Base-by-base conservation (phyloP, 2,797 vertebrate species). In the Manis pentadactyla region DNA sequence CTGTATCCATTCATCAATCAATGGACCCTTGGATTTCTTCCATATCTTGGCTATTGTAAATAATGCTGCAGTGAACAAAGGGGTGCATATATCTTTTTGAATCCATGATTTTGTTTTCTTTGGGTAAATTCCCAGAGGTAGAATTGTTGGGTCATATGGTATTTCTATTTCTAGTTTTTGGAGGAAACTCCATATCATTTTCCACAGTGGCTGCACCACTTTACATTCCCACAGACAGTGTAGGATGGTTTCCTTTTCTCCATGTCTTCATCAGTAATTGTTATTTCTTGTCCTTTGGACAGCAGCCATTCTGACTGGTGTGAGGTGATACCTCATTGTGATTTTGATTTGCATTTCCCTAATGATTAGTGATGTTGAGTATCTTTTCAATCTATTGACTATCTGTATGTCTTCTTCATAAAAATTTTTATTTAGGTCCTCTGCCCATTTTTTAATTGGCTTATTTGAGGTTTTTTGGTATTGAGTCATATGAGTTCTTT, bases 301-400 rank as follows among this genome's bases (percentile, higher is more conserved):
- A 71, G n/a, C 82, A 71, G 37, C 59, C 42, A 93, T 71, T 31
- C 42, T 51, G 57, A 61, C 42, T n/a, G 23, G n/a, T 87, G 27
- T 71, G 55, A 79, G 53, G 49, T 55, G 49, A 75, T 66, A 75
- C 55, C 34, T 84, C 46, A 4, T 82, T 77, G 51, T 77, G 37
- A 31, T 77, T 93, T 93, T 78, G 31, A 92, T 59, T 93, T 68
- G 25, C 17, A 78, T 79, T 81, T 93, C 74, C 64, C 55, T 73
- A 61, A 73, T 34, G 18, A 4, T 59, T 59, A 71, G 74, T 87
- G 46, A 51, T 71, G 2, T 53, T n/a, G 27, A 63, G 51, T n/a
- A 73, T 87, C 46, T 53, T 42, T 34, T 87, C 53, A 23, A 63
- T 34, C 55, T 87, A 4, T 39, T 73, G 27, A 27, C 42, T 27